phyloP scores from a whole-genome alignment of 2,797 vertebrate genomes.

The Smutsia temminckii region DNA sequence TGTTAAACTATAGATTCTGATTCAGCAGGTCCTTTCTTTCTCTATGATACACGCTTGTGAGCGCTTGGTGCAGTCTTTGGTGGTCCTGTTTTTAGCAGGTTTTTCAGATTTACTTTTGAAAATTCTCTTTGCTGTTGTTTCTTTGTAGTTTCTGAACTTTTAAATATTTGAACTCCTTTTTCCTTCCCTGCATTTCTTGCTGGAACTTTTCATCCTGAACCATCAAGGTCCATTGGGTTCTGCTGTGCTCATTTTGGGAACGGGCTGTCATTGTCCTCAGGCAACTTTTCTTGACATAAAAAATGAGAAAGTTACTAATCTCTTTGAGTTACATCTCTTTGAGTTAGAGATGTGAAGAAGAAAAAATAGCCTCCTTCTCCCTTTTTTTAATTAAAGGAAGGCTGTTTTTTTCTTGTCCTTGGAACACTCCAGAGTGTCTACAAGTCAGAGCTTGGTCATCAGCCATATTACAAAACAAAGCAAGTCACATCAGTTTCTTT shows the following conservation, averaged over 20 bases:
- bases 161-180: neutral
- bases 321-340: neutral
- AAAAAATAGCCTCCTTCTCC: neutral
- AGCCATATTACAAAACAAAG: conserved; percentile 41
- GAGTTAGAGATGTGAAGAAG: conserved; percentile 34
- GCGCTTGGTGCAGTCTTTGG: neutral
- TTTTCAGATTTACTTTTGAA: conserved; percentile 30
- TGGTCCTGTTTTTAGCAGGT: neutral
- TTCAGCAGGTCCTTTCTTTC: neutral
- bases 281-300: conserved; percentile 33
- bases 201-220: neutral
- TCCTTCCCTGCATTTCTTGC: neutral
- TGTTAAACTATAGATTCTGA: neutral
- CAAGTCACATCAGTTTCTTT: neutral
- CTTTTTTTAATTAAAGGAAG: neutral
- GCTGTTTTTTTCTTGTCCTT: neutral
- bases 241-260: conserved; percentile 12
- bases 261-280: neutral
- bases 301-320: conserved; percentile 5
- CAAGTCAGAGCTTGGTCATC: conserved; percentile 4
- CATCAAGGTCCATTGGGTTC: neutral
- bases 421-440: neutral
- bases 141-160: neutral
- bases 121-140: neutral
- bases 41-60: neutral